These are phyloP conservation scores for Lacerta bilineata DNA, from an alignment of 2,797 vertebrate genomes.

Conservation along the genomic window DNA sequence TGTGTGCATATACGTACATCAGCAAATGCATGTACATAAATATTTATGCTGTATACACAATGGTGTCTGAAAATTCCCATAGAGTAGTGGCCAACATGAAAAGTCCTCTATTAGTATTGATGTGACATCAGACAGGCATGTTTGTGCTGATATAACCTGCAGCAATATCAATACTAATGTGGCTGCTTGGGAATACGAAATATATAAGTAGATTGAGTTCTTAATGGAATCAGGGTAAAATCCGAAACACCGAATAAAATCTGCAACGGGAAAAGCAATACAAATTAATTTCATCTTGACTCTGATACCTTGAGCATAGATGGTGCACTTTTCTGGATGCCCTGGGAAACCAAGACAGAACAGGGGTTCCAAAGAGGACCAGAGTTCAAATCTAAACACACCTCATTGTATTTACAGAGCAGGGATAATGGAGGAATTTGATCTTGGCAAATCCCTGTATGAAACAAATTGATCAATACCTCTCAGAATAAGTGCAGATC, in stretches of 20 bases:
- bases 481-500: too few species aligned
- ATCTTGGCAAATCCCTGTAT: too few species aligned
- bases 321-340: background rate
- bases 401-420: background rate
- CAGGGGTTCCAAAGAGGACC: background rate
- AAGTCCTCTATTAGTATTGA: slow-evolving; percentile 59
- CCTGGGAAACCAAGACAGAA: background rate
- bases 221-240: slow-evolving; percentile 15
- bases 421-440: background rate
- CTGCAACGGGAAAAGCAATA: background rate
- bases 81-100: slow-evolving; percentile 58
- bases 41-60: slow-evolving; percentile 71
- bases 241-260: slow-evolving; percentile 42
- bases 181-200: slow-evolving; percentile 39
- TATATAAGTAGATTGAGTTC: slow-evolving; percentile 38
- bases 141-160: slow-evolving; percentile 54
- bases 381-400: background rate
- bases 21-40: slow-evolving; percentile 62
- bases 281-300: background rate
- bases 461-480: too few species aligned
- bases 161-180: slow-evolving; percentile 43
- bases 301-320: background rate
- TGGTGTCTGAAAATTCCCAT: slow-evolving; percentile 55
- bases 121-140: slow-evolving; percentile 53
- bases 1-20: slow-evolving; percentile 33